Conservation (phyloP, 2,113 vertebrate genomes). For the Antennarius striatus region DNA sequence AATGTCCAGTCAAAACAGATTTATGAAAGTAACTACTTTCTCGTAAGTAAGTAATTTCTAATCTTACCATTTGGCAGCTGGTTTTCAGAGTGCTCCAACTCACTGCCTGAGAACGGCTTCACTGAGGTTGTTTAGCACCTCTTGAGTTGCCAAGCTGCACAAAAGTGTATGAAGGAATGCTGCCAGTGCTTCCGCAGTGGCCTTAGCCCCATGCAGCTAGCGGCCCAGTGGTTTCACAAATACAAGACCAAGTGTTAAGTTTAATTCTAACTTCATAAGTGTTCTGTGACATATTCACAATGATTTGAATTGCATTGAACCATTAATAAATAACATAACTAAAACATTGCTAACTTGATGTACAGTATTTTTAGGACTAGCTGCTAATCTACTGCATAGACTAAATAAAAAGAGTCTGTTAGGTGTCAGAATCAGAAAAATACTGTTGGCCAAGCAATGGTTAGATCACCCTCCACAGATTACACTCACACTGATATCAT, state of each 20-base stretch:
- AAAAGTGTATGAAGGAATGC: conserved; percentile 65
- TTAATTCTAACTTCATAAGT: conserved; percentile 18
- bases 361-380: neutral
- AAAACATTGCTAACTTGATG: too few species aligned
- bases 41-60: too few species aligned
- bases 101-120: too few species aligned
- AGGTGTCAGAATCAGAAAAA: neutral
- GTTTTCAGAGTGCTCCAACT: too few species aligned
- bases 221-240: conserved; percentile 5
- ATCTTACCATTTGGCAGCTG: too few species aligned
- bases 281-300: conserved; percentile 26
- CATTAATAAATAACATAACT: neutral
- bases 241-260: neutral
- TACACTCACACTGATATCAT: neutral
- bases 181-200: conserved; percentile 52
- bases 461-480: neutral
- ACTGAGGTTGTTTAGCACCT: conserved; percentile 74
- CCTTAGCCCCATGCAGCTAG: conserved; percentile 6
- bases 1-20: too few species aligned
- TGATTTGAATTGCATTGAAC: conserved; percentile 7
- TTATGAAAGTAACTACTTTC: too few species aligned
- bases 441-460: neutral
- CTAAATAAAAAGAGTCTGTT: neutral
- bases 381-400: too few species aligned
- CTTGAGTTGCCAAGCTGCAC: conserved; percentile 72